A percentile compares a stretch with the other conserved stretches of the same genome.
phyloP scores from a whole-genome alignment of 2,797 vertebrate genomes.

The Coranthus polyacanthus region DNA sequence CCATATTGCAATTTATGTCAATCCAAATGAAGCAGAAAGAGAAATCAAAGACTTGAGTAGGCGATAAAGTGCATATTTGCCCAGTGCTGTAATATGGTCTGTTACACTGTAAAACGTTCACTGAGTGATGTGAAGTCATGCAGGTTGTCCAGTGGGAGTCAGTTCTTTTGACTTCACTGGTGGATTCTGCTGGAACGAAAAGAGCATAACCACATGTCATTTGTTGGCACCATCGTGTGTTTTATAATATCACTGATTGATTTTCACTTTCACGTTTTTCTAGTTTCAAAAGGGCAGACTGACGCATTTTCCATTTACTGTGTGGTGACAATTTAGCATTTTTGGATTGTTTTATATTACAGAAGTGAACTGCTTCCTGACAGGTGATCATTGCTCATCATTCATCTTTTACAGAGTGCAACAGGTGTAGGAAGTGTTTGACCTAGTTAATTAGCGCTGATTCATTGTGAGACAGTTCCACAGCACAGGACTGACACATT shows the following conservation, averaged over 20 bases:
- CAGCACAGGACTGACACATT: neutral
- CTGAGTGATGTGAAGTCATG: conserved; percentile 68
- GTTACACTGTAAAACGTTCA: conserved; percentile 61
- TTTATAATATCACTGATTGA: conserved; percentile 39
- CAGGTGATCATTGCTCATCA: conserved; percentile 1
- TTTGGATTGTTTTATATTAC: conserved; percentile 10
- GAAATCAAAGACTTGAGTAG: conserved; percentile 75
- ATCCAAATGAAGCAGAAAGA: conserved; percentile 75
- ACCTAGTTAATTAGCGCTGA: conserved; percentile 3
- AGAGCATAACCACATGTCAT: conserved; percentile 44
- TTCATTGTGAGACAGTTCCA: neutral
- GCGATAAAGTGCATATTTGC: conserved; percentile 83
- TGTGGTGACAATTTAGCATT: neutral
- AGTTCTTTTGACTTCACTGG: conserved; percentile 22
- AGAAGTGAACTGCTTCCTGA: conserved; percentile 4
- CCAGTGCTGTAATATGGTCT: conserved; percentile 74
- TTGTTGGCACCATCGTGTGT: conserved; percentile 27
- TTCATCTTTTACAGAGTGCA: neutral
- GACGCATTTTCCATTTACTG: conserved; percentile 18
- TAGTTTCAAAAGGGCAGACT: neutral
- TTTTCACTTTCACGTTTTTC: conserved; percentile 14
- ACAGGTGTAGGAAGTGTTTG: neutral
- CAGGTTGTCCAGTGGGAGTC: conserved; percentile 47
- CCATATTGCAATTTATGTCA: conserved; percentile 76
- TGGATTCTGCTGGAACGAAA: conserved; percentile 40